Conservation (phyloP, 2,888 invertebrate species). For the Brachypterus glaber region DNA sequence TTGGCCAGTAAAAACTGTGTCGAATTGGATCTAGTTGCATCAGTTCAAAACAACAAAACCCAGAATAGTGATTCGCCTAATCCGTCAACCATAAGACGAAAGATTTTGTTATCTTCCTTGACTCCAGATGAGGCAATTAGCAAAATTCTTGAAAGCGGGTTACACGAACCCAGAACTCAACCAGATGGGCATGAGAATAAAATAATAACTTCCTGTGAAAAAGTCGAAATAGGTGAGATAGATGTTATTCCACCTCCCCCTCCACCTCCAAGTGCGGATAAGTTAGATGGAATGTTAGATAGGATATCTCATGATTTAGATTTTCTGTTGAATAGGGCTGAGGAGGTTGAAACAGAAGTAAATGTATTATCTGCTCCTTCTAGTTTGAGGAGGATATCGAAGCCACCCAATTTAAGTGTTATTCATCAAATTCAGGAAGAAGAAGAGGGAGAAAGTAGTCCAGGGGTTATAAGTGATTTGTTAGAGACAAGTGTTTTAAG, state of each 20-base stretch:
- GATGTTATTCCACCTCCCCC: conserved; percentile 22
- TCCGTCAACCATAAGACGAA: conserved; percentile 7
- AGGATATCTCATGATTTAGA: conserved; percentile 75
- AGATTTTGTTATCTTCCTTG: neutral
- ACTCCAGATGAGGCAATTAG: conserved; percentile 2
- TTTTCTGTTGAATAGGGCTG: conserved; percentile 61
- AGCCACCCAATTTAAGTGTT: conserved; percentile 28
- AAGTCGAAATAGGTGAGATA: conserved; percentile 17
- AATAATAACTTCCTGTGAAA: conserved; percentile 18
- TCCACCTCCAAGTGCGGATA: conserved; percentile 35
- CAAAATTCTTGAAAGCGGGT: conserved; percentile 3
- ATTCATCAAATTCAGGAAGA: conserved; percentile 33
- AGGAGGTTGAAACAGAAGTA: conserved; percentile 16
- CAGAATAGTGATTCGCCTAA: conserved; percentile 5
- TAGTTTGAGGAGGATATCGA: conserved; percentile 27
- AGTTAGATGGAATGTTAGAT: conserved; percentile 58
- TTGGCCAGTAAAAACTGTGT: conserved; percentile 47
- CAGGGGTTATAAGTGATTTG: no score
- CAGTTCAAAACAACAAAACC: conserved; percentile 23
- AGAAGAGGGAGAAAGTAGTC: conserved; percentile 3
- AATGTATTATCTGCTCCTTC: conserved; percentile 12
- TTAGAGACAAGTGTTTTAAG: neutral
- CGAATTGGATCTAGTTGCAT: conserved; percentile 44
- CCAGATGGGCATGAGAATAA: conserved; percentile 34
- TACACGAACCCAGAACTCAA: conserved; percentile 25